Base-by-base conservation (phyloP, 2,888 invertebrate species). In the Petrolisthes cinctipes region DNA sequence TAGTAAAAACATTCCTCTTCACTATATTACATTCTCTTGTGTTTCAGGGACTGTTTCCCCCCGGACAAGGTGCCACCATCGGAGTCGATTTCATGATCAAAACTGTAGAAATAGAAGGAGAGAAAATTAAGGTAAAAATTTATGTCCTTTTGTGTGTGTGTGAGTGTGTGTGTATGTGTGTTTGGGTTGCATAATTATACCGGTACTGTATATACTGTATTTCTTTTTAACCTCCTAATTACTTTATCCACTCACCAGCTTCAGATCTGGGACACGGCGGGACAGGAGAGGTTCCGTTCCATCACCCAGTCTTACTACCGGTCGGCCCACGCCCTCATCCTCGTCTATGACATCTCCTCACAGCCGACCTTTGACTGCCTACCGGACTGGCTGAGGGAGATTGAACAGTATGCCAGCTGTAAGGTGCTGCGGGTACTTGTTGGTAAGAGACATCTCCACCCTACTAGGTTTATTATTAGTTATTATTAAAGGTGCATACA, bases 41-140 rank as follows among this genome's bases (percentile, higher is more conserved):
- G 75, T 89, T 90, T 86, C 92, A 95, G 95, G 99, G 99, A 3
- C 94, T 99, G 82, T 99, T 99, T 94, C 99, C 99, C 83, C 98
- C 98, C 61, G 99, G 99, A 17, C 99, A 99, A 94, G 98, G 98
- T 91, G 99, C 99, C 86, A 99, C 99, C 4, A 99, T 99, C 92
- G 99, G 99, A 87, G 99, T 99, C 54, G 99, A 99, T 94, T 99
- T 99, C 93, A 98, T 99, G 98, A 99, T 99, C 91, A 99, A 99
- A 94, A 98, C 98, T 85, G 97, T 99, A 9, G 98, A 98, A 94
- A 97, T 99, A 87, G 98, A 97, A 92, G 97, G 97, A 92, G 97
- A 97, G 93, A 97, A 97, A 95, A 96, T 97, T 92, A 97, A 97
- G 95, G 97, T 97, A 94, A 93, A 91, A 71, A 9, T 11, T 75